phyloP scores from a whole-genome alignment of 2,113 vertebrate species.

The Chloroceryle aenea region DNA sequence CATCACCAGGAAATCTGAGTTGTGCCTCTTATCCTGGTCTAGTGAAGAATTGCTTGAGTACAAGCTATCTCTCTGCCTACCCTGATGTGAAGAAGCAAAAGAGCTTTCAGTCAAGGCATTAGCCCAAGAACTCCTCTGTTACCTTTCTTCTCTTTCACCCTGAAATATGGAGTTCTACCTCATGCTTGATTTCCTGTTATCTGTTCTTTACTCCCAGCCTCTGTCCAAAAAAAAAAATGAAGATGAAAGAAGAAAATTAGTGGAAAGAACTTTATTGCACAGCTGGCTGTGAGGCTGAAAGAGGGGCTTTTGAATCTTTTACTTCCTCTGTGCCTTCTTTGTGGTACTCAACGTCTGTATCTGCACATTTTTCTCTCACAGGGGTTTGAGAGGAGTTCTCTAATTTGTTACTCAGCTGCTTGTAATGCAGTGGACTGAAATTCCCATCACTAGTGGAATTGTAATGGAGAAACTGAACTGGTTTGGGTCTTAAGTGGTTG shows the following conservation, averaged over 20 bases:
- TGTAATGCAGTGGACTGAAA: background rate
- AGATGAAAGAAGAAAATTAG: background rate
- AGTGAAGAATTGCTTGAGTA: background rate
- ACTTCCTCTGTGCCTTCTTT: background rate
- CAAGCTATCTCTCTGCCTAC: background rate
- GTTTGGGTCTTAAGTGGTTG: background rate
- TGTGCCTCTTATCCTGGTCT: background rate
- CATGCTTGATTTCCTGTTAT: background rate
- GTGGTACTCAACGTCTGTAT: background rate
- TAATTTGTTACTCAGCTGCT: background rate
- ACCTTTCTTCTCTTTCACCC: background rate
- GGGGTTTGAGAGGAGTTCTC: background rate
- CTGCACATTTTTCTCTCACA: background rate
- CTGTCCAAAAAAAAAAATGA: background rate
- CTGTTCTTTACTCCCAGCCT: background rate
- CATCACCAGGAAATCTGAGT: background rate
- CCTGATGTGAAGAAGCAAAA: background rate
- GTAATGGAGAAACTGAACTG: background rate
- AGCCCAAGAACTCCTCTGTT: background rate
- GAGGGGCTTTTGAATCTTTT: background rate
- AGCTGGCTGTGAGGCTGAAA: background rate
- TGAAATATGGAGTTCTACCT: background rate
- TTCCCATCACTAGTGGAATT: background rate
- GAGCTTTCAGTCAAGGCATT: background rate
- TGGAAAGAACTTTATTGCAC: background rate